Percentiles rank a stretch among this genome's conserved stretches.
Evolutionary conservation across 2,113 vertebrate genomes (phyloP).

Genomic region (Urocolius indicus): DNA sequence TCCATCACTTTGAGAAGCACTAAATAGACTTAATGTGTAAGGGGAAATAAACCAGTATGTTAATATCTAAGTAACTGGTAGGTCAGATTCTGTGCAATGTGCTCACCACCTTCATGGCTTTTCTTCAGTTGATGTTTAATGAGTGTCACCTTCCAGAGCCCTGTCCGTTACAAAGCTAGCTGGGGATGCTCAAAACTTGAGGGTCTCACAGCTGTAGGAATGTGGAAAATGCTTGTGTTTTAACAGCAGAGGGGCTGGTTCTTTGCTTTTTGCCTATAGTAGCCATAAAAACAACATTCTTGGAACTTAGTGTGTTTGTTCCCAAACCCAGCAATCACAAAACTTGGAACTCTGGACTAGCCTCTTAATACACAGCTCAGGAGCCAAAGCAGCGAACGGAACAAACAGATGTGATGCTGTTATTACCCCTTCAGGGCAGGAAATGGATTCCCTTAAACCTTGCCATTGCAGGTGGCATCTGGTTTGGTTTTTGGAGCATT

Average conservation of each 20-base stretch:
- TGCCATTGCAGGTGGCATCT: not conserved
- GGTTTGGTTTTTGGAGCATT: slow-evolving; percentile 11
- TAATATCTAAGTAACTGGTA: not conserved
- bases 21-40: not conserved
- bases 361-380: accelerated
- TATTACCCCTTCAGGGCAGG: not conserved
- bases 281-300: not conserved
- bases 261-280: not conserved
- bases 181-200: not conserved
- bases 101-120: not conserved
- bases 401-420: not conserved
- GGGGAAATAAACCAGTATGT: not conserved
- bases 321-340: not conserved
- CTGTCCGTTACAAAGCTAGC: not conserved
- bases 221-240: too few species aligned
- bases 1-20: not conserved
- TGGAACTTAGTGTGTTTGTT: not conserved
- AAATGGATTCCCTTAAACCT: not conserved
- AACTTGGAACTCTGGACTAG: not conserved
- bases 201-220: not conserved
- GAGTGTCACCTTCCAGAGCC: not conserved
- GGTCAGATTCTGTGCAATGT: not conserved
- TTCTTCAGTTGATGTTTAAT: not conserved
- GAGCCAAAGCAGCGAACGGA: accelerated
- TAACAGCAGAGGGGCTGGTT: not conserved